These are phyloP conservation scores for Danio tinwini DNA, from an alignment of 2,797 vertebrate species.

Conservation along the genomic window DNA sequence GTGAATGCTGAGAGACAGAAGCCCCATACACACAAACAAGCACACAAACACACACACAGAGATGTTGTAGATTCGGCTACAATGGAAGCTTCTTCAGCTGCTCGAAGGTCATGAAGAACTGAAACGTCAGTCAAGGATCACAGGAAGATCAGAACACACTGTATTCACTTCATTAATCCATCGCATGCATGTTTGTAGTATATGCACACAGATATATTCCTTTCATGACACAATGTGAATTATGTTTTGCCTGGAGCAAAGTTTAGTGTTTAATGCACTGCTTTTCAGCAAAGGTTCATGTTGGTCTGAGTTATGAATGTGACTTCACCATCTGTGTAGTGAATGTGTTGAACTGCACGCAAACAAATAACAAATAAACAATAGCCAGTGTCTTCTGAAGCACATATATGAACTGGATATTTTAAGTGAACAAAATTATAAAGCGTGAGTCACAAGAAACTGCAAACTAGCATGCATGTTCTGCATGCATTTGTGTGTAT, in stretches of 20 bases:
- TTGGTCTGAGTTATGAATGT: not conserved
- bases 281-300: not conserved
- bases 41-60: slow-evolving; percentile 33
- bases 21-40: slow-evolving; percentile 50
- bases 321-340: not conserved
- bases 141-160: not conserved
- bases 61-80: slow-evolving; percentile 70
- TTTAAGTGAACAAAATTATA: not conserved
- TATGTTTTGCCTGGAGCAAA: not conserved
- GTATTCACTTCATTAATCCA: not conserved
- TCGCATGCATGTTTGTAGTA: no score
- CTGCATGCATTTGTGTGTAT: no score
- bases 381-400: not conserved
- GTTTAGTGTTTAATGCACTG: not conserved
- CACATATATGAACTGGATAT: not conserved
- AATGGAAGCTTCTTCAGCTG: slow-evolving; percentile 94
- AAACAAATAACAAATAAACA: not conserved
- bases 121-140: slow-evolving; percentile 64
- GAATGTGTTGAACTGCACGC: not conserved
- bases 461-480: no score
- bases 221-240: not conserved
- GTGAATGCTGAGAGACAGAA: slow-evolving; percentile 46
- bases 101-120: slow-evolving; percentile 99
- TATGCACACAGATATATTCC: not conserved
- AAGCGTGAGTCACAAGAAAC: not conserved